Percentiles rank a stretch among this genome's conserved stretches.
Evolutionary conservation across 2,113 vertebrate species (phyloP).

Genomic region (Epinephelus cyanopodus): DNA sequence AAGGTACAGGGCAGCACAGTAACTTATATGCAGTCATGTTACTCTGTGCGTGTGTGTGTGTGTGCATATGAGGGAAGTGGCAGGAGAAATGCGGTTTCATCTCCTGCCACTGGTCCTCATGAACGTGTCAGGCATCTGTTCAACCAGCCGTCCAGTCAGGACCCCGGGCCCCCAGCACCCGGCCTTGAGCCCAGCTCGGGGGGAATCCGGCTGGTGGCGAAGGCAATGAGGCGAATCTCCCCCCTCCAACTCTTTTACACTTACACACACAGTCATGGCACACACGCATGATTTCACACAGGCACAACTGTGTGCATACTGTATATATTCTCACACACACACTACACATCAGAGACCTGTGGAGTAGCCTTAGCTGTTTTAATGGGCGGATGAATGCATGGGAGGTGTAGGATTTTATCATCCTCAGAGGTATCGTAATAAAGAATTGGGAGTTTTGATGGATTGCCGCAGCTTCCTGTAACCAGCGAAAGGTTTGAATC

Average conservation of each 20-base stretch:
- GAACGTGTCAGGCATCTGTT: conserved; percentile 68
- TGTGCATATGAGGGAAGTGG: conserved; percentile 25
- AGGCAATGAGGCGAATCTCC: conserved; percentile 77
- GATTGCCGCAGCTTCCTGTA: conserved; percentile 77
- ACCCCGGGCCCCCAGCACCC: conserved; percentile 11
- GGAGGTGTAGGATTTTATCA: conserved; percentile 68
- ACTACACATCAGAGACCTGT: conserved; percentile 51
- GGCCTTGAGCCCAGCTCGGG: conserved; percentile 24
- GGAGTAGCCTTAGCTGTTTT: conserved; percentile 54
- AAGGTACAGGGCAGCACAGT: not conserved
- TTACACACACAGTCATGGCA: conserved; percentile 65
- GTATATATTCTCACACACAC: conserved; percentile 16
- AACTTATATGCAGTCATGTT: not conserved
- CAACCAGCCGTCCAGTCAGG: conserved; percentile 49
- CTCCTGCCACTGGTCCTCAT: conserved; percentile 51
- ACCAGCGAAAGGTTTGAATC: conserved; percentile 53
- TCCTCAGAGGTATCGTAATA: conserved; percentile 65
- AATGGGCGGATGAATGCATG: conserved; percentile 55
- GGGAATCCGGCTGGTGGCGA: conserved; percentile 61
- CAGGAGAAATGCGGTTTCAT: conserved; percentile 40
- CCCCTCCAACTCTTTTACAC: conserved; percentile 46
- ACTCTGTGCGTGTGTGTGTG: not conserved
- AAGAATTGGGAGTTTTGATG: conserved; percentile 64
- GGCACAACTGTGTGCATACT: conserved; percentile 25
- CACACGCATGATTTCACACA: conserved; percentile 56